Evolutionary conservation across 30 jellyfish, hydroid and myxozoan species (phyloP), one percentile per base, ranked within the genome.

Genomic region (Hydractinia symbiolongicarpus): DNA sequence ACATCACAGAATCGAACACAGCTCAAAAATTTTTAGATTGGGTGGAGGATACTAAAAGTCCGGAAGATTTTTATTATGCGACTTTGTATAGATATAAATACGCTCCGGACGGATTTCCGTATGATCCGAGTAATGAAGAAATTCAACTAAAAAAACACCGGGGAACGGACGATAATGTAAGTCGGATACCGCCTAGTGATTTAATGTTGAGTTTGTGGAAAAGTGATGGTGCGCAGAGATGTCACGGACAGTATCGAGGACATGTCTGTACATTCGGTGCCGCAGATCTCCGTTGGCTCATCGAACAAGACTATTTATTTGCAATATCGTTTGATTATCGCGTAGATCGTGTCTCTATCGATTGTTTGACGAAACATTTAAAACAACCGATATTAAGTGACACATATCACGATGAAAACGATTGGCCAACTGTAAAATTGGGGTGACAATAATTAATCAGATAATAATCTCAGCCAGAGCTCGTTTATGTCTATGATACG

Each of bases 11-110:
- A 54, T 83, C 94, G 9, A 52, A 19, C 7, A 17, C 80, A 30
- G 89, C 98, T 7, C 66, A 73, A 60, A 67, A 72, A 51, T 71
- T 93, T 57, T 75, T 93, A 66, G 79, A 76, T 8, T 93, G 98
- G 98, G 82, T 94, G 5, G 88, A 67, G 16, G 95, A 87, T 77
- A 84, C 98, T 14, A 93, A 82, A 76, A 87, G 82, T 66, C 98
- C 98, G 1, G 98, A 93, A n/a, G 98, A 88, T 54, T 93, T 87
- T 76, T 93, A n/a, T 83, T 93, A 95, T 95, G 98, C 98, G 52
- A 81, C 95, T 0, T 70, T 93, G 40, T 73, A 93, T 85, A 85
- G 95, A 7, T 40, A 83, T 20, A 95, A 91, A 7, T 89, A 89
- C 17, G 86, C 96, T 21, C 95, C 98, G 9, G 98, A 95, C 5